phyloP scores from a whole-genome alignment of 2,888 invertebrate genomes.

The Plagiodera versicolora region DNA sequence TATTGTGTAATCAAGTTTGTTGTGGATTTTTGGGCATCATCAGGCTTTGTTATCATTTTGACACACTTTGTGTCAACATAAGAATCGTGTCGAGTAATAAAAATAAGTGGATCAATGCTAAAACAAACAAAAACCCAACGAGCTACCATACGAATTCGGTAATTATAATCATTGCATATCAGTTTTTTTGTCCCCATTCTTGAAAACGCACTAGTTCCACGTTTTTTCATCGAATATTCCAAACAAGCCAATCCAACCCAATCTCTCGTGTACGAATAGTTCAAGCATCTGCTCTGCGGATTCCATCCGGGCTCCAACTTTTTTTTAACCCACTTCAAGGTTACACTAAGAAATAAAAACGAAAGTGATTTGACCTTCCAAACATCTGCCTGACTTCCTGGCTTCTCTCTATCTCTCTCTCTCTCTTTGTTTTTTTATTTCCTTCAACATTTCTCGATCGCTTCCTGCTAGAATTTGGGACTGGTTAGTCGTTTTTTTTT shows the following conservation, averaged over 20 bases:
- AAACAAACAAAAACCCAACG: conserved; percentile 2
- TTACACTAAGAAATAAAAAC: conserved; percentile 26
- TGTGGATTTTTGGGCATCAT: no score
- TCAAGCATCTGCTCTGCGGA: conserved; percentile 7
- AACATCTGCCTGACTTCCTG: conserved; percentile 26
- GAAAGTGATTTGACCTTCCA: conserved; percentile 31
- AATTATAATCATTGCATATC: conserved; percentile 3
- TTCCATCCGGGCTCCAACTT: conserved; percentile 8
- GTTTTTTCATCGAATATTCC: no score
- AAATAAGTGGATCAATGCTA: conserved; percentile 5
- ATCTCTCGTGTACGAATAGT: no score
- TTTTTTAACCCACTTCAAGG: conserved; percentile 33
- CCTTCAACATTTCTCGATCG: neutral
- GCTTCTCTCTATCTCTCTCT: no score
- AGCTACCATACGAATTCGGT: conserved; percentile 7
- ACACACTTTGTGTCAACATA: neutral
- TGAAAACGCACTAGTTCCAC: no score
- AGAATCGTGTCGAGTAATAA: conserved; percentile 8
- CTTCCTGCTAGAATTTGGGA: conserved; percentile 9
- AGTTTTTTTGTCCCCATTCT: no score
- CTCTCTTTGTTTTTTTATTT: conserved; percentile 8
- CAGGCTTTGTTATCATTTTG: neutral
- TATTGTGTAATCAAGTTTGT: neutral
- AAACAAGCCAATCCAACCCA: neutral
- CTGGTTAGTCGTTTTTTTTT: neutral